A percentile compares a stretch with the other conserved stretches of the same genome.
phyloP scores from a whole-genome alignment of 2,113 vertebrate species.

The Misgurnus mizolepis region DNA sequence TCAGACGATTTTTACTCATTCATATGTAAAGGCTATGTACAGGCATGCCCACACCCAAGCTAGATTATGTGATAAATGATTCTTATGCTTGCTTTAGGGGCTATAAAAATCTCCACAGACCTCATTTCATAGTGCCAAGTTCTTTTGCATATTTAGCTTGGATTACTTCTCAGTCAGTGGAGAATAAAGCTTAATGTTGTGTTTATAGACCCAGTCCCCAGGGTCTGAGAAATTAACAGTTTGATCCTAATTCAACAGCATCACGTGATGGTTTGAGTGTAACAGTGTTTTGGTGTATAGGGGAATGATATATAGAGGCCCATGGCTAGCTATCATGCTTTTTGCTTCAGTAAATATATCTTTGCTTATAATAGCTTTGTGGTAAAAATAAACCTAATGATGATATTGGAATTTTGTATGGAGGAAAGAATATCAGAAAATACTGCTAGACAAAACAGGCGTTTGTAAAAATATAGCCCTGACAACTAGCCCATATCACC shows the following conservation, averaged over 20 bases:
- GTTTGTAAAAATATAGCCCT: too few relatives aligned
- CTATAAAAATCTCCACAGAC: conserved; percentile 8
- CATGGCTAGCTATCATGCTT: too few relatives aligned
- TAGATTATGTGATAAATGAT: conserved; percentile 2
- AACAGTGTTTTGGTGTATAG: background rate
- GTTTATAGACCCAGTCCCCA: conserved; percentile 8
- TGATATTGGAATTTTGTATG: too few relatives aligned
- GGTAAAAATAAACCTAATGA: too few relatives aligned
- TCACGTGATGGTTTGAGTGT: background rate
- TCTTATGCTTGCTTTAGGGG: background rate
- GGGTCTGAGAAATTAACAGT: background rate
- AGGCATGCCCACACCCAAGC: background rate
- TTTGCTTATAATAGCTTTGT: too few relatives aligned
- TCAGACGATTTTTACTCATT: too few relatives aligned
- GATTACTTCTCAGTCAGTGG: conserved; percentile 1
- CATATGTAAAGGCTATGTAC: background rate
- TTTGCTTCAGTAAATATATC: too few relatives aligned
- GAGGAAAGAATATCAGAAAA: too few relatives aligned
- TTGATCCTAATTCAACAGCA: conserved; percentile 3
- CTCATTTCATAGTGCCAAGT: background rate
- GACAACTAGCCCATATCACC: too few relatives aligned
- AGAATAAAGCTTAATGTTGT: conserved; percentile 13
- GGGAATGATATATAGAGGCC: background rate
- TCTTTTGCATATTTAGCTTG: background rate
- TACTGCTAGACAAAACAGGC: too few relatives aligned